Base-by-base conservation (phyloP, 2,888 invertebrate species). In the Lysandra coridon region DNA sequence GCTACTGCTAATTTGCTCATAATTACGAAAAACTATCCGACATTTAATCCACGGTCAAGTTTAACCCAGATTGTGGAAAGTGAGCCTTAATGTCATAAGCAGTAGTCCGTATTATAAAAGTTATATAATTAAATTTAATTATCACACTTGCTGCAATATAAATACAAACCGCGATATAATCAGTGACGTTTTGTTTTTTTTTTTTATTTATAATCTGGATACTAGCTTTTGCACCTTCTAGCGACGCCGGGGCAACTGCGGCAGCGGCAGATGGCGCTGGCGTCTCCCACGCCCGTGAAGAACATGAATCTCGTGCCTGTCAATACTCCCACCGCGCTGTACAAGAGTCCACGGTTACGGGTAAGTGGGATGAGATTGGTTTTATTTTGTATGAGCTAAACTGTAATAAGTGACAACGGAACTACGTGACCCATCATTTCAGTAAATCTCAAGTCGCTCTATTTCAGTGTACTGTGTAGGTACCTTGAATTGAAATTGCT, bases 221-320 rank as follows among this genome's bases (percentile, higher is more conserved):
- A 69, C 69, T 14, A 69, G 69, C 33, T 14, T 69, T 69, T 14
- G 33, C 37, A 14, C 14, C 33, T 86, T 84, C 30, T 85, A 94
- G 94, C 91, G 5, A 92, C 92, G 1, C 92, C 93, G 14, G 90
- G 90, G 1, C 91, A 91, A 81, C 81, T 93, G 62, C 85, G 91
- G 17, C 94, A 93, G 78, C 84, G 92, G 49, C 94, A 93, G 82
- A 80, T 92, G 33, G 90, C 91, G 1, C 81, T 92, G 80, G 85
- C 86, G 81, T 89, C 88, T 0, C 89, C 92, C 0, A 92, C 93
- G 0, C 92, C 93, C 0, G 81, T 88, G 60, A 89, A 87, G 78
- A 90, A 88, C 78, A 85, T 87, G 82, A 84, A 88, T 79, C 79
- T 86, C 44, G 85, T 91, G 10, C 84, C 89, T 0, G 33, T 88